Percentiles rank a stretch among this genome's conserved stretches.
These are phyloP conservation scores for Cotesia congregata DNA, from an alignment of 2,888 invertebrate species.

Conservation along the genomic window DNA sequence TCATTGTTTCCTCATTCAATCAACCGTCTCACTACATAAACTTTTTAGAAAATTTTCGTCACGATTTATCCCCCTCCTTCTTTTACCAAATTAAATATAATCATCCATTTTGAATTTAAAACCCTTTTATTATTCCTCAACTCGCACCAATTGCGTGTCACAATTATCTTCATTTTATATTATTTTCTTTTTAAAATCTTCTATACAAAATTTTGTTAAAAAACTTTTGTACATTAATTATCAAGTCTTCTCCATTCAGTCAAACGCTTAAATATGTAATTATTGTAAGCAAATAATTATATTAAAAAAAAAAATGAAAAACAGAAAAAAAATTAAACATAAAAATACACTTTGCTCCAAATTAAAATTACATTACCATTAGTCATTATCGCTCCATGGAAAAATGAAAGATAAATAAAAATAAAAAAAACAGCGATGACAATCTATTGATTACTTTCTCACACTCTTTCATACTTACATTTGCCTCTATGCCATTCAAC, in stretches of 20 bases:
- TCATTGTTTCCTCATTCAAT: constrained; percentile 5
- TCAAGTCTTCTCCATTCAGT: background rate
- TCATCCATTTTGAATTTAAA: background rate
- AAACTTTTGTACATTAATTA: background rate
- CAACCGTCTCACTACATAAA: constrained; percentile 5
- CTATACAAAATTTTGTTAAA: background rate
- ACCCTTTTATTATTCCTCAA: background rate
- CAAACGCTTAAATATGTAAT: background rate
- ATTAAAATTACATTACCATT: background rate
- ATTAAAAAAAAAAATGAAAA: background rate
- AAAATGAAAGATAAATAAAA: background rate
- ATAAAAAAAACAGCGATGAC: constrained; percentile 7
- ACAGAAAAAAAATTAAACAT: constrained; percentile 5
- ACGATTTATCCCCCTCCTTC: constrained; percentile 19
- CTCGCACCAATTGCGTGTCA: background rate
- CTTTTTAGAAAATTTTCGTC: constrained; percentile 22
- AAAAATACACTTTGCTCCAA: constrained; percentile 3
- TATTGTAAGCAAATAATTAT: background rate
- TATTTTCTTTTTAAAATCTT: background rate
- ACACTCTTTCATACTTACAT: constrained; percentile 7
- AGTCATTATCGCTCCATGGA: background rate
- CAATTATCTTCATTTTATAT: background rate
- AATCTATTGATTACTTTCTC: constrained; percentile 23
- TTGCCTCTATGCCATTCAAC: background rate
- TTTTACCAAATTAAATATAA: background rate